A percentile compares a stretch with the other conserved stretches of the same genome.
Conservation (phyloP, 2,113 vertebrate genomes). For the Paedocypris sp. region DNA sequence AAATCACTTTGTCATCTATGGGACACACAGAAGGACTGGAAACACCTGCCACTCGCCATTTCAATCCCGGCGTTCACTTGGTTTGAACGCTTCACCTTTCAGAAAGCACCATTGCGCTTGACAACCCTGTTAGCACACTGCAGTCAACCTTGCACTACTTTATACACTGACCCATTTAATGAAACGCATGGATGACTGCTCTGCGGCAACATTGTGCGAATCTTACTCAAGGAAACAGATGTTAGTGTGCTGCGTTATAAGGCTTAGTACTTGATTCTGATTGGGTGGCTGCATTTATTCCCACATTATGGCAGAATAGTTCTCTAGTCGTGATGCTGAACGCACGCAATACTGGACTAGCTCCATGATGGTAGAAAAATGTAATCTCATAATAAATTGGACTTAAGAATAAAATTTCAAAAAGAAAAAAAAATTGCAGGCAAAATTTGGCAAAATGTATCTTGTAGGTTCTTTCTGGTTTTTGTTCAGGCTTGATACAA, state of each 20-base stretch:
- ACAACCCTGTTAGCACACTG: background rate
- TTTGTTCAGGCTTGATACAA: no score
- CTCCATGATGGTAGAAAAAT: no score
- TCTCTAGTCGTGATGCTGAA: no score
- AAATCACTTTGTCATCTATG: conserved; percentile 16
- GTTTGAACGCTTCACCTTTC: background rate
- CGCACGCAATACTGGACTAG: no score
- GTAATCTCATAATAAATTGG: no score
- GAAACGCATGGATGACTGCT: background rate
- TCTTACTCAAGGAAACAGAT: background rate
- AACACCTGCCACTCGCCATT: background rate
- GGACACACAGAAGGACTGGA: conserved; percentile 10
- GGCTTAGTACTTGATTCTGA: conserved; percentile 2
- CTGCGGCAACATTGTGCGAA: background rate
- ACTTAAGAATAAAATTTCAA: no score
- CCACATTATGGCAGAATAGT: no score
- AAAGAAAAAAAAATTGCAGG: no score
- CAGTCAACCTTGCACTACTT: background rate
- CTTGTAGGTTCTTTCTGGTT: no score
- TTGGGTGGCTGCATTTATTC: background rate
- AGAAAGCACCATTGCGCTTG: background rate
- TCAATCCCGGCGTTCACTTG: background rate
- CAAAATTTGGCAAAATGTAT: no score
- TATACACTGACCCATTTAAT: conserved; percentile 5
- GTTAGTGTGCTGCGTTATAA: background rate